Conservation (phyloP, 2,888 invertebrate genomes). For the Imbricaverruca yamaguchii region DNA sequence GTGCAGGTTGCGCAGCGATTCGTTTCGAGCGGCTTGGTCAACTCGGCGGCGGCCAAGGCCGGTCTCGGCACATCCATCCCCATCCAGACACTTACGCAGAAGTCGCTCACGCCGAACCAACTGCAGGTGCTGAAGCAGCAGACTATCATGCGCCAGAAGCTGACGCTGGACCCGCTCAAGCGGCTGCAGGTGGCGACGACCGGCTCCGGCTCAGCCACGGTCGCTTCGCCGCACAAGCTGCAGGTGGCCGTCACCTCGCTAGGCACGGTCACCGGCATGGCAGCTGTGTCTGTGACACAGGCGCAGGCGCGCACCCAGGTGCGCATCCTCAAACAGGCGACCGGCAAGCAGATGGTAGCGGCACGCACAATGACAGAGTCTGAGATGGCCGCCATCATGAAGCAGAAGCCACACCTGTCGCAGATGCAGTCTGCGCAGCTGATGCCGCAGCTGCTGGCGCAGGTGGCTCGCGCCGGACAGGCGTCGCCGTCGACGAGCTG, state of each 20-base stretch:
- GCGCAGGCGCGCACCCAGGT: constrained; percentile 29
- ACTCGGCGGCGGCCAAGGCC: constrained; percentile 38
- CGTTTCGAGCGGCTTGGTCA: constrained; percentile 11
- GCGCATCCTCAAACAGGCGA: constrained; percentile 31
- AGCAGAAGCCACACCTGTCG: constrained; percentile 37
- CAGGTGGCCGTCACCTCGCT: constrained; percentile 40
- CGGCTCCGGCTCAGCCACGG: constrained; percentile 22
- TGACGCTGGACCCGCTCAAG: constrained; percentile 19
- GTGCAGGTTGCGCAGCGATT: constrained; percentile 32
- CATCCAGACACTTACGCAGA: constrained; percentile 31
- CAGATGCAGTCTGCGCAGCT: constrained; percentile 42
- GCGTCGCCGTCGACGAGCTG: constrained; percentile 37
- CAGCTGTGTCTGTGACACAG: constrained; percentile 28
- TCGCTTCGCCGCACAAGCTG: constrained; percentile 38
- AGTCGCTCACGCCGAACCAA: constrained; percentile 30
- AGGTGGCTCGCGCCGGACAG: constrained; percentile 48
- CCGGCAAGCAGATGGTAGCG: constrained; percentile 32
- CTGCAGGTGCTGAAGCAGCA: constrained; percentile 34
- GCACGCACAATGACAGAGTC: constrained; percentile 47
- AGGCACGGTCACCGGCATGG: background rate
- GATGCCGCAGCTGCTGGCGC: constrained; percentile 51
- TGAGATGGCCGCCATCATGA: constrained; percentile 53
- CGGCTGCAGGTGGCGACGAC: constrained; percentile 39
- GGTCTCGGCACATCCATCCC: constrained; percentile 25
- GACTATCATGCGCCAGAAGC: constrained; percentile 42